Percentiles rank a stretch among this genome's conserved stretches.
phyloP scores from a whole-genome alignment of 2,113 vertebrate species.

The Phocoena phocoena region DNA sequence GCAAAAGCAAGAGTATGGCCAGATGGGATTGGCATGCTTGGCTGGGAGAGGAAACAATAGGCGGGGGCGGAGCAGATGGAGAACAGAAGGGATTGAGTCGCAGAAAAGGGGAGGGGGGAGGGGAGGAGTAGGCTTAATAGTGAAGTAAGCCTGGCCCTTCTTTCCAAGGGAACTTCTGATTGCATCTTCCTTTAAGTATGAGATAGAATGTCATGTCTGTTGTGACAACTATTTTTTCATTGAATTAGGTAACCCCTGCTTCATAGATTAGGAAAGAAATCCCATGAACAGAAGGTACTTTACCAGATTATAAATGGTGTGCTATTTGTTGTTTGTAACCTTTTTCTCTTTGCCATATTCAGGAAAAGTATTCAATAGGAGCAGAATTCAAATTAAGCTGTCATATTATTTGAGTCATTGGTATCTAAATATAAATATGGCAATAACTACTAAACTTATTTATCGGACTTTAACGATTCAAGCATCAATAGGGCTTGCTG shows the following conservation, averaged over 20 bases:
- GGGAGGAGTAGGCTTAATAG: neutral
- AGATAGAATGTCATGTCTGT: neutral
- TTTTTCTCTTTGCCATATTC: conserved; percentile 79
- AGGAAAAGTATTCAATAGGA: conserved; percentile 77
- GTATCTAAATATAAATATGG: conserved; percentile 85
- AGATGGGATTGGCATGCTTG: conserved; percentile 70
- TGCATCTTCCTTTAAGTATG: neutral
- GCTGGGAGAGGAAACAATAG: conserved; percentile 66
- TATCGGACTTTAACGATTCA: neutral
- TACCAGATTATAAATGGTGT: conserved; percentile 4
- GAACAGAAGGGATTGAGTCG: conserved; percentile 32
- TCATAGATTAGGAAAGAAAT: neutral
- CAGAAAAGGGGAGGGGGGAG: neutral
- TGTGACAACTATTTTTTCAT: neutral
- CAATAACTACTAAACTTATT: conserved; percentile 49
- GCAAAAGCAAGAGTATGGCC: conserved; percentile 66
- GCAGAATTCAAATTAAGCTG: conserved; percentile 70
- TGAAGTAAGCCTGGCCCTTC: neutral
- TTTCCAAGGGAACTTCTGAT: neutral
- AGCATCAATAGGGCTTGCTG: neutral
- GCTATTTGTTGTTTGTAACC: neutral
- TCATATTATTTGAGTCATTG: conserved; percentile 80
- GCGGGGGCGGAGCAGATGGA: conserved; percentile 71
- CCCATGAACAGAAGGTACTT: conserved; percentile 18
- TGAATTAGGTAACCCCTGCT: neutral